phyloP scores from a whole-genome alignment of 2,113 vertebrate genomes.

The Natator depressus region DNA sequence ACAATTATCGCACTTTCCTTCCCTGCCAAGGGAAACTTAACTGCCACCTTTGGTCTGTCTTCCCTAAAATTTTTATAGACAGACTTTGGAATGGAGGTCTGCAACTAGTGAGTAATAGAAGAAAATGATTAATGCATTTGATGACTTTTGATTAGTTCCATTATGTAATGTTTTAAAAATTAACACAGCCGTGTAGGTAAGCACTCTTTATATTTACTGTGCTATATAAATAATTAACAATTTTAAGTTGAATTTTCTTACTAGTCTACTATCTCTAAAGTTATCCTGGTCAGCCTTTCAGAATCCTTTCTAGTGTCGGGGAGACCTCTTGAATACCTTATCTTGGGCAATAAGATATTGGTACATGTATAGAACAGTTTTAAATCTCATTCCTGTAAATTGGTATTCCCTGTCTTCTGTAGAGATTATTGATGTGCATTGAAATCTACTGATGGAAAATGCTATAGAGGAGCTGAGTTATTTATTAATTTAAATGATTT shows the following conservation, averaged over 20 bases:
- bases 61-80: background rate
- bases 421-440: fast-evolving
- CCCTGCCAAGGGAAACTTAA: background rate
- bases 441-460: fast-evolving
- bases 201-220: background rate
- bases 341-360: fast-evolving
- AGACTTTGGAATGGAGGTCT: background rate
- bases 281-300: fast-evolving
- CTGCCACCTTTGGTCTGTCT: background rate
- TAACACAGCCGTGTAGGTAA: background rate
- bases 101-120: background rate
- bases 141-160: background rate
- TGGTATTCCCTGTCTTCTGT: fast-evolving
- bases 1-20: background rate
- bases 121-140: background rate
- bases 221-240: background rate
- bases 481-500: background rate
- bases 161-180: background rate
- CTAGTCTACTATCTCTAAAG: fast-evolving
- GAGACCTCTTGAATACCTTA: fast-evolving
- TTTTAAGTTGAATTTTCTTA: background rate
- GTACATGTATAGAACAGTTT: fast-evolving
- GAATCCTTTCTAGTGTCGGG: background rate
- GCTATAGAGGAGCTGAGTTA: background rate
- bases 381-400: background rate